These are phyloP conservation scores for Nudaria mundana DNA, from an alignment of 2,888 invertebrate species.

Conservation along the genomic window DNA sequence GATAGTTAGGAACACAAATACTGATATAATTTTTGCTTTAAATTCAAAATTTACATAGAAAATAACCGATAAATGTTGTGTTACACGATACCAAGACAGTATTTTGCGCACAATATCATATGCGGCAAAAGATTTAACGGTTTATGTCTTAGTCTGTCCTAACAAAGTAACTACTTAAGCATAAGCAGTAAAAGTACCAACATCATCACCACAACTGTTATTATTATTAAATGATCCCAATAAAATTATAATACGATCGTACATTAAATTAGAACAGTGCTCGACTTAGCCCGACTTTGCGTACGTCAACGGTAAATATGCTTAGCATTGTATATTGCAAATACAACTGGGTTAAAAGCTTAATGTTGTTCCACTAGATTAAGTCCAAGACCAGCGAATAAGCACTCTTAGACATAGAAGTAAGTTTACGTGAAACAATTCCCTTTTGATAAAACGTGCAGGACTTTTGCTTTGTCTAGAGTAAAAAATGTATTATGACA, in stretches of 20 bases:
- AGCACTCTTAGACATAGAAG: constrained; percentile 10
- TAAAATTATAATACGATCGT: constrained; percentile 15
- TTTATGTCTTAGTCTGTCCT: too few relatives aligned
- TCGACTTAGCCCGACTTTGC: constrained; percentile 38
- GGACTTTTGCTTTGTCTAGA: too few relatives aligned
- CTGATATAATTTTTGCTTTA: too few relatives aligned
- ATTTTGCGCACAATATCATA: too few relatives aligned
- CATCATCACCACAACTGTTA: constrained; percentile 18
- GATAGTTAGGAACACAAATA: too few relatives aligned
- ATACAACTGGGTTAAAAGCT: constrained; percentile 67
- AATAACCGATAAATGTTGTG: too few relatives aligned
- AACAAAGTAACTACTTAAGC: too few relatives aligned
- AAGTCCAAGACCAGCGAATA: constrained; percentile 29
- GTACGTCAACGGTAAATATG: constrained; percentile 56
- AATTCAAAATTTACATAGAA: too few relatives aligned
- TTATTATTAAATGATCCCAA: constrained; percentile 17
- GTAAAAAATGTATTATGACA: too few relatives aligned
- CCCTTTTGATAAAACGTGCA: too few relatives aligned
- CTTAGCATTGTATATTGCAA: constrained; percentile 47
- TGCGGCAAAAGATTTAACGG: constrained; percentile 16
- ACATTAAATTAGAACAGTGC: constrained; percentile 34
- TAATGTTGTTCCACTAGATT: constrained; percentile 47
- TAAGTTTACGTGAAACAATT: background rate
- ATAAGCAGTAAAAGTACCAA: constrained; percentile 33
- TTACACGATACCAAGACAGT: too few relatives aligned